Evolutionary conservation across 2,888 invertebrate genomes (phyloP), one percentile per base, ranked within the genome.

Genomic region (Plagiodera versicolora): DNA sequence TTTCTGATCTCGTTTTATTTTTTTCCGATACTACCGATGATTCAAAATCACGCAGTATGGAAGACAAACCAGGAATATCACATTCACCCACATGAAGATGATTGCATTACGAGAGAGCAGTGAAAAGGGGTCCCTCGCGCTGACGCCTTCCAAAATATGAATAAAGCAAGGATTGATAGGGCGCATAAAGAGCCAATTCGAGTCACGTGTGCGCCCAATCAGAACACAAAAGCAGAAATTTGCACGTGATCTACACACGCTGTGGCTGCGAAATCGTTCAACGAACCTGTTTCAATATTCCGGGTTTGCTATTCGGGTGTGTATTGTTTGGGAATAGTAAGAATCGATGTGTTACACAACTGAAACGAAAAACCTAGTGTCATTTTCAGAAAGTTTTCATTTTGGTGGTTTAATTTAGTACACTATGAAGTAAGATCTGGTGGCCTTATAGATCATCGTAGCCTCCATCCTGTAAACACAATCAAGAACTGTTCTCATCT

Each of bases 191-290:
- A 69, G 66, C 63, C 70, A 67, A 75, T 75, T 76, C 76, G 58
- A 69, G 74, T 76, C 76, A 76, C 76, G 76, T 74, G 75, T 65
- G 67, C 64, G 70, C 70, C 67, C 76, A 79, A 79, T 79, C 79
- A 79, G 74, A 72, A 71, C 71, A 80, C 77, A 80, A 80, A 80
- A 76, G 76, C 72, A 69, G 71, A 73, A 78, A 79, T 80, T 80
- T 79, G 78, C 78, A 77, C 77, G 77, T 78, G 79, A 79, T 77
- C 76, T 70, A 71, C 74, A 74, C 74, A 72, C 74, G 74, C 71
- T 74, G 72, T 71, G 71, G 72, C 67, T 67, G 70, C 67, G 69
- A 72, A 69, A 69, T 69, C 67, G 68, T 69, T 67, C 64, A 66
- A 66, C 66, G 70, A 66, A 68, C 68, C 61, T 68, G 70, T 68